A percentile compares a stretch with the other conserved stretches of the same genome.
Conservation (phyloP, 2,113 vertebrate species). For the Casuarius casuarius region DNA sequence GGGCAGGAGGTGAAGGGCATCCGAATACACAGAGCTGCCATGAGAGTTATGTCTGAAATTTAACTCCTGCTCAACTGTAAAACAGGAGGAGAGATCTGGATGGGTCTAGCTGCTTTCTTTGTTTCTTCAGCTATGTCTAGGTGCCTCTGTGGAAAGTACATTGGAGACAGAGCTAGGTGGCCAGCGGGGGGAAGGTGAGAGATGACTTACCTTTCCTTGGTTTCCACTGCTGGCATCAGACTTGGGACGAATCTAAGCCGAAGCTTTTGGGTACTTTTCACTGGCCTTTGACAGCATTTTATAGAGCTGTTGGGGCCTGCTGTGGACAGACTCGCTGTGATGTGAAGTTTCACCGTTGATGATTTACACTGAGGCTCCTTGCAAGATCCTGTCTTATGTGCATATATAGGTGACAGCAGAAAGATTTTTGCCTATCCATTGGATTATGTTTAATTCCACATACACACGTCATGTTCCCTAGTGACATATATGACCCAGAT, state of each 20-base stretch:
- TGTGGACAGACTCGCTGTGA: fast-evolving
- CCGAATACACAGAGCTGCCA: background rate
- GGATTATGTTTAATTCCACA: background rate
- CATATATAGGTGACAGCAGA: background rate
- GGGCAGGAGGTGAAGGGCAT: background rate
- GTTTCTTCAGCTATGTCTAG: background rate
- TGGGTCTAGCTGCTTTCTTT: background rate
- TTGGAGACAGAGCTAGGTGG: background rate
- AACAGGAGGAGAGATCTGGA: fast-evolving
- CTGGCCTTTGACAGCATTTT: background rate
- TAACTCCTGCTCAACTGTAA: background rate
- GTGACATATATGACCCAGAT: background rate
- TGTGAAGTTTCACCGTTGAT: background rate
- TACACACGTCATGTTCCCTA: background rate
- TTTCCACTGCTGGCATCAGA: background rate
- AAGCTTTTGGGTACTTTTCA: background rate
- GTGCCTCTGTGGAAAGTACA: background rate
- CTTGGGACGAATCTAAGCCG: background rate
- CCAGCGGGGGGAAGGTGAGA: background rate
- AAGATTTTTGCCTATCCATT: background rate
- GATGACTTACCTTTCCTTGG: background rate
- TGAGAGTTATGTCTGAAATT: background rate
- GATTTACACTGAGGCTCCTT: background rate
- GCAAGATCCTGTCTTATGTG: background rate
- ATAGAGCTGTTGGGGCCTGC: background rate